These are phyloP conservation scores for Conus betulinus DNA, from an alignment of 1,140 invertebrate species.

Conservation along the genomic window DNA sequence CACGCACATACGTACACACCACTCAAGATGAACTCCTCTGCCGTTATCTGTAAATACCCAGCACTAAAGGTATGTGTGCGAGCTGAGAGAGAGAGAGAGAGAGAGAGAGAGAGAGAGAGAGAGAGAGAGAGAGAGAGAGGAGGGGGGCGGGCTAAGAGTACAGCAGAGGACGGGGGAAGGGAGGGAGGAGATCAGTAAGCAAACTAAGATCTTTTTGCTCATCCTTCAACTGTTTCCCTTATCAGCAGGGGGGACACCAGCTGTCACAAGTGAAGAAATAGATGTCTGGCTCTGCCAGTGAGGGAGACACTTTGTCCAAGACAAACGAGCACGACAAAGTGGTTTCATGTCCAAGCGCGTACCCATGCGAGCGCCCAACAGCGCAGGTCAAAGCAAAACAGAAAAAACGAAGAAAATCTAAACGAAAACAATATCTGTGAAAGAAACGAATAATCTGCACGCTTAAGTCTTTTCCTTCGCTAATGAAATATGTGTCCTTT, in stretches of 20 bases:
- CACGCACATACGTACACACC: neutral
- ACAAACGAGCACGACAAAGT: too few relatives aligned
- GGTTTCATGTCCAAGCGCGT: too few relatives aligned
- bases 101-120: conserved; percentile 11
- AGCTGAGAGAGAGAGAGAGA: neutral
- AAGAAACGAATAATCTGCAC: too few relatives aligned
- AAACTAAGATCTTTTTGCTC: neutral
- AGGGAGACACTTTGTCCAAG: too few relatives aligned
- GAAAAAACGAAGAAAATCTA: too few relatives aligned
- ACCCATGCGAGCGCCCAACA: too few relatives aligned
- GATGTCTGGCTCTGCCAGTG: neutral
- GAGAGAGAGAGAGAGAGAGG: conserved; percentile 1
- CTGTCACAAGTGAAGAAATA: neutral
- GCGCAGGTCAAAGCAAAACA: too few relatives aligned
- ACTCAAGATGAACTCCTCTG: neutral
- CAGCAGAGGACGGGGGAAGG: neutral
- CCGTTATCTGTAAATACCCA: neutral
- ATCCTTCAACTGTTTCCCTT: neutral
- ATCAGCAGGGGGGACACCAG: neutral
- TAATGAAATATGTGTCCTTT: too few relatives aligned
- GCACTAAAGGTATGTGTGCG: neutral
- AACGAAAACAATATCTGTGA: too few relatives aligned
- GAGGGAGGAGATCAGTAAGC: neutral
- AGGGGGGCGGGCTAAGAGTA: neutral
- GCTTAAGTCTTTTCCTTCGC: too few relatives aligned